Evolutionary conservation across 2,113 vertebrate species (phyloP).

Genomic region (Ancistrus triradiatus): DNA sequence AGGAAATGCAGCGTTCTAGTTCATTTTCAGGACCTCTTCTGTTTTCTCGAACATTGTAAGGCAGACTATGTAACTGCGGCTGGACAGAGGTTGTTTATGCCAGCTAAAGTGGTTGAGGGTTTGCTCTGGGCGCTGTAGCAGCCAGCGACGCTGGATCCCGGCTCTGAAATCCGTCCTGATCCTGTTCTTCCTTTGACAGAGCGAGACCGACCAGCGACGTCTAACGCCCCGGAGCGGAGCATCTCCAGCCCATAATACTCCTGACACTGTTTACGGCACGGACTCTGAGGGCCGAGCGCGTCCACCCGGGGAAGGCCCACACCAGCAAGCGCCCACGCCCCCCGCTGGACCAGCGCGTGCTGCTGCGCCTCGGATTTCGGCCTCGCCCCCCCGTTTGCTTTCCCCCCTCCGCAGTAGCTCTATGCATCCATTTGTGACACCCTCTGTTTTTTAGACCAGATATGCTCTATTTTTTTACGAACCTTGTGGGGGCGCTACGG

Average conservation of each 20-base stretch:
- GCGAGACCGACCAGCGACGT: constrained; percentile 66
- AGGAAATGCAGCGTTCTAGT: too few species aligned
- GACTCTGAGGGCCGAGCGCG: constrained; percentile 47
- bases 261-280: constrained; percentile 62
- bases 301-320: constrained; percentile 26
- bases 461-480: constrained; percentile 61
- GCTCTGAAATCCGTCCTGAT: too few species aligned
- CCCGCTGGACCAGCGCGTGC: constrained; percentile 33
- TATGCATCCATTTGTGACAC: constrained; percentile 62
- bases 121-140: too few species aligned
- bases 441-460: constrained; percentile 42
- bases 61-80: too few species aligned
- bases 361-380: constrained; percentile 19
- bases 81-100: too few species aligned
- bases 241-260: constrained; percentile 45
- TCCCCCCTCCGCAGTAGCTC: constrained; percentile 38
- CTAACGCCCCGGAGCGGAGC: constrained; percentile 64
- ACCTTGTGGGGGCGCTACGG: too few species aligned
- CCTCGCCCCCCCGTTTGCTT: constrained; percentile 10
- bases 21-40: too few species aligned
- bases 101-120: too few species aligned
- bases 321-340: constrained; percentile 56
- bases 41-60: too few species aligned
- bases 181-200: constrained; percentile 61
- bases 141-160: too few species aligned